These are phyloP conservation scores for Forbesichthys agassizii DNA, from an alignment of 2,113 vertebrate species.

Conservation along the genomic window DNA sequence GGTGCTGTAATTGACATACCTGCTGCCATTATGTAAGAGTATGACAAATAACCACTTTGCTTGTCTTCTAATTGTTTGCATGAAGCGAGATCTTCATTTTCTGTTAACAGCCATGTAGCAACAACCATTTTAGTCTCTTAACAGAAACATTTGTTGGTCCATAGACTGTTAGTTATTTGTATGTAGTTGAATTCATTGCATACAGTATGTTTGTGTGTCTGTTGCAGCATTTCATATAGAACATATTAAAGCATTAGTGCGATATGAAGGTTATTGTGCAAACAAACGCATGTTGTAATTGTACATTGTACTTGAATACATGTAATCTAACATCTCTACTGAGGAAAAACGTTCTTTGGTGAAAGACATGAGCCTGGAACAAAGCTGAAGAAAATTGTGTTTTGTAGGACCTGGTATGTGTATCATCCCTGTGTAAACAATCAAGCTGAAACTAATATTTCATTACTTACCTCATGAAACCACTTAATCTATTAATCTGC, in stretches of 20 bases:
- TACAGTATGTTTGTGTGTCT: constrained; percentile 17
- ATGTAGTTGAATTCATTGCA: constrained; percentile 1
- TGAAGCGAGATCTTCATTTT: constrained; percentile 61
- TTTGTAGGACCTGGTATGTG: constrained; percentile 61
- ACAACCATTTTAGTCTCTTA: constrained; percentile 50
- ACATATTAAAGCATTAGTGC: too few species aligned
- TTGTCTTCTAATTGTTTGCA: constrained; percentile 65
- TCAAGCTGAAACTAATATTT: constrained; percentile 75
- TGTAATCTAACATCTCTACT: constrained; percentile 20
- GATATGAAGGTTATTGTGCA: neutral
- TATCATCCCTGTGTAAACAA: constrained; percentile 63
- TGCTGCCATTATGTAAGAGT: constrained; percentile 27
- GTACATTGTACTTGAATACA: constrained; percentile 6
- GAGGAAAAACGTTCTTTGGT: constrained; percentile 34
- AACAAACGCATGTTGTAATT: neutral
- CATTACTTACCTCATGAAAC: constrained; percentile 70
- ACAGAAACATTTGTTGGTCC: constrained; percentile 5
- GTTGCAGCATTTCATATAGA: constrained; percentile 5
- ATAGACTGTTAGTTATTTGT: neutral
- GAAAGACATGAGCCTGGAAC: constrained; percentile 47
- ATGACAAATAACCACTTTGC: constrained; percentile 50
- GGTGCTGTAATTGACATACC: constrained; percentile 6
- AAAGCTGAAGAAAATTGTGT: constrained; percentile 25
- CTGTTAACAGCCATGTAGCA: constrained; percentile 57
- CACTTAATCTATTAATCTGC: constrained; percentile 76